Evolutionary conservation across 1,140 invertebrate genomes (phyloP), one percentile per base, ranked within the genome.

Genomic region (Nasonia giraulti): DNA sequence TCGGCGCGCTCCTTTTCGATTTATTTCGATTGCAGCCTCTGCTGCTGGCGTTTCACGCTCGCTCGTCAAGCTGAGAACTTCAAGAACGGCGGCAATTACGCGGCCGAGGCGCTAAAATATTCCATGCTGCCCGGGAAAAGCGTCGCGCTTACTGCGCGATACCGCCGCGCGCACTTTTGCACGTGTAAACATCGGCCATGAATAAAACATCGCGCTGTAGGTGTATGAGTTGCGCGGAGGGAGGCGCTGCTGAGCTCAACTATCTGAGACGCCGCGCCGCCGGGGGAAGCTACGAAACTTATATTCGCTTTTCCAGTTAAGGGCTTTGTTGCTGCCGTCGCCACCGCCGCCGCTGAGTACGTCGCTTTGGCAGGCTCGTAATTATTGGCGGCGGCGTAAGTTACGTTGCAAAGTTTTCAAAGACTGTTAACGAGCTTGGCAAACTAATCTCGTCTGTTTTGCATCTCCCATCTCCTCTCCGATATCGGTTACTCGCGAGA

Each of bases 81-180:
- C 23, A 40, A 37, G 6, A 17, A 20, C 8, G 79, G 86, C 85
- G 76, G 76, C 89, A 90, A 92, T 92, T 91, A 91, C 12, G 50
- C 50, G 12, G 87, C 78, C 83, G 85, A 89, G 88, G 90, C 87
- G 91, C 89, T 90, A 91, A 91, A 89, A 90, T 91, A 91, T 92
- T 91, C 90, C 87, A 87, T 85, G 86, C 87, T 89, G 88, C 84
- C 47, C 80, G 85, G 88, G 89, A 89, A 92, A 92, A 90, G 90
- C 85, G 83, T 88, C 86, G 86, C 86, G 86, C 87, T 89, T 91
- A 88, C 87, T 88, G 87, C 27, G 82, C 17, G 2, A 11, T 62
- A 14, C 10, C 23, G 37, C 31, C 86, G 80, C 74, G 86, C 86
- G 89, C 66, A 73, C 79, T 90, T 91, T 91, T 86, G 84, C 73